Conservation (phyloP, 2,113 vertebrate species). For the Nyctereutes procyonoides region DNA sequence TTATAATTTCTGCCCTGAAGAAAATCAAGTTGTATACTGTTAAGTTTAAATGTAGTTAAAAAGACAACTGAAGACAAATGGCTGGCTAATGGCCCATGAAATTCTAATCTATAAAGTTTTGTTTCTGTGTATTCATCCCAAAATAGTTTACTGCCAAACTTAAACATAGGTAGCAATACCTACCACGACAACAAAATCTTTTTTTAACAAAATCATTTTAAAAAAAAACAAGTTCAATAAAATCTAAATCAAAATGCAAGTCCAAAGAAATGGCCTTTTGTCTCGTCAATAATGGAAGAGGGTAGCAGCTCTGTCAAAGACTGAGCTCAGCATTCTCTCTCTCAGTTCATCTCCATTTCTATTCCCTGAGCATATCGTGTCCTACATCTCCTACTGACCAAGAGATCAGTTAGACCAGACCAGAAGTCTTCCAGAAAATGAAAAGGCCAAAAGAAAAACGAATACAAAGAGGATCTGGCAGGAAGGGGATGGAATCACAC, state of each 20-base stretch:
- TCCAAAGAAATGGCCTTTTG: not conserved
- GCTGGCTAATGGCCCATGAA: not conserved
- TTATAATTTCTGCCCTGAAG: not conserved
- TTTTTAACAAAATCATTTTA: not conserved
- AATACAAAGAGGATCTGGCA: not conserved
- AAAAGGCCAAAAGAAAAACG: not conserved
- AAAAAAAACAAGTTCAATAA: not conserved
- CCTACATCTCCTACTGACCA: not conserved
- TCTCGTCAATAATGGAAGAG: not conserved
- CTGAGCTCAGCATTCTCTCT: not conserved
- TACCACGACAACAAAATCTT: not conserved
- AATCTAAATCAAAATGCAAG: conserved; percentile 5
- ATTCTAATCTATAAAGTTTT: not conserved
- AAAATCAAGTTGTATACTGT: not conserved
- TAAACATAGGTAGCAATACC: conserved; percentile 31
- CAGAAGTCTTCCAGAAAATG: not conserved
- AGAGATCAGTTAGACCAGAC: conserved; percentile 7
- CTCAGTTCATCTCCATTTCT: conserved; percentile 25
- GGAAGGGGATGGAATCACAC: not conserved
- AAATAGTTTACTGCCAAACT: conserved; percentile 10
- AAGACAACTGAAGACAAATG: not conserved
- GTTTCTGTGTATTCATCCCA: not conserved
- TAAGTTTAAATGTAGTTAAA: not conserved
- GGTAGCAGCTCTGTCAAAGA: not conserved
- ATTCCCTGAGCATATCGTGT: not conserved